Percentiles rank a stretch among this genome's conserved stretches.
Evolutionary conservation across 2,888 invertebrate genomes (phyloP).

Genomic region (Yponomeuta malinellus): DNA sequence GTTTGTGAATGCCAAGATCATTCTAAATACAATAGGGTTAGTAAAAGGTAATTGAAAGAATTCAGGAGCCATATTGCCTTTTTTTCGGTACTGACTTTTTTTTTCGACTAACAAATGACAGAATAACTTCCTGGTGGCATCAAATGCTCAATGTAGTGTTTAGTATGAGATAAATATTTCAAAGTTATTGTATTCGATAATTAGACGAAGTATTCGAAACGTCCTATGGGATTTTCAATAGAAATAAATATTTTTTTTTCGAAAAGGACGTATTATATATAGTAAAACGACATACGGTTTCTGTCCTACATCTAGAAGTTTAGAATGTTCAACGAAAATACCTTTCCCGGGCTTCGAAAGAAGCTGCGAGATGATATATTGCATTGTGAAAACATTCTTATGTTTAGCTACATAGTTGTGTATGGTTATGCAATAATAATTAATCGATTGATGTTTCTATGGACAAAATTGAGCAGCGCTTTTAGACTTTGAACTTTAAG

Average conservation of each 20-base stretch:
- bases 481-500: not conserved
- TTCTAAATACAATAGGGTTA: no score
- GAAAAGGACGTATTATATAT: not conserved
- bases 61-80: no score
- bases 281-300: no score
- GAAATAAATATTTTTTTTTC: not conserved
- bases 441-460: constrained; percentile 17
- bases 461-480: constrained; percentile 14
- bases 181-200: constrained; percentile 15
- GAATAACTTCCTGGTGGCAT: not conserved
- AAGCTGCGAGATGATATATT: not conserved
- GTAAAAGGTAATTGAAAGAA: no score
- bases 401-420: constrained; percentile 15
- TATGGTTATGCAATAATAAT: constrained; percentile 9
- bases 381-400: constrained; percentile 19
- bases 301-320: no score
- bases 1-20: no score
- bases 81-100: not conserved
- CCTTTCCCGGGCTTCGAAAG: no score
- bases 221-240: not conserved
- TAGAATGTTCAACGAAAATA: no score
- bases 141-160: constrained; percentile 18
- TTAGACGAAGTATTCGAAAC: not conserved
- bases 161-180: constrained; percentile 14
- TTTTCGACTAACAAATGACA: not conserved